Evolutionary conservation across 2,888 invertebrate species (phyloP), one percentile per base, ranked within the genome.

Genomic region (Lampropteryx suffumata): DNA sequence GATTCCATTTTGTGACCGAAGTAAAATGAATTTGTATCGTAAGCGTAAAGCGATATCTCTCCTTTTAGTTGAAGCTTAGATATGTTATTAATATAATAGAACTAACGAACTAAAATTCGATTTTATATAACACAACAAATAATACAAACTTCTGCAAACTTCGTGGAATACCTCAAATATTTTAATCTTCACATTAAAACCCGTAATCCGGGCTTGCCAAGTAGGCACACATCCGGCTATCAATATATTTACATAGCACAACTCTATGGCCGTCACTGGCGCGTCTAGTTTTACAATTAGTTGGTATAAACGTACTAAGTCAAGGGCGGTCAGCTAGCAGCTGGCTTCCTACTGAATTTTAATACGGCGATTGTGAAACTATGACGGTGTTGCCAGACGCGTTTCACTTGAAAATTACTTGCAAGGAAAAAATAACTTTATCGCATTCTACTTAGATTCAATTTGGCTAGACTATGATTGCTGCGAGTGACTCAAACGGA

Each of bases 291-390:
- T 42, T 26, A 43, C 43, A 49, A 52, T 60, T 52, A 67, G 69
- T 55, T 59, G 61, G 55, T 59, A 58, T 59, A 58, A 51, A 55
- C 60, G 60, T 53, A 68, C 55, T 63, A 65, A 84, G 85, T 86
- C 88, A 87, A 85, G 88, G 87, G 80, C 87, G 85, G 84, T 79
- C 84, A 76, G 37, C 54, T 45, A 61, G 68, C 80, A 81, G 79
- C 78, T 80, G 80, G 79, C 74, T 85, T 83, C 80, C 79, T 79
- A 69, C 75, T 79, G 73, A 84, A 83, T 84, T 79, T 76, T 75
- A 84, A 82, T 78, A 76, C 61, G 61, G 64, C 70, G 73, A 79
- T 73, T 76, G 71, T 69, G 62, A 71, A 77, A 74, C 73, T 73
- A 67, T 73, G 71, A 67, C 68, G 65, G 5, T 34, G 27, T 1